Base-by-base conservation (phyloP, 2,113 vertebrate genomes). In the Chascanopsetta lugubris region DNA sequence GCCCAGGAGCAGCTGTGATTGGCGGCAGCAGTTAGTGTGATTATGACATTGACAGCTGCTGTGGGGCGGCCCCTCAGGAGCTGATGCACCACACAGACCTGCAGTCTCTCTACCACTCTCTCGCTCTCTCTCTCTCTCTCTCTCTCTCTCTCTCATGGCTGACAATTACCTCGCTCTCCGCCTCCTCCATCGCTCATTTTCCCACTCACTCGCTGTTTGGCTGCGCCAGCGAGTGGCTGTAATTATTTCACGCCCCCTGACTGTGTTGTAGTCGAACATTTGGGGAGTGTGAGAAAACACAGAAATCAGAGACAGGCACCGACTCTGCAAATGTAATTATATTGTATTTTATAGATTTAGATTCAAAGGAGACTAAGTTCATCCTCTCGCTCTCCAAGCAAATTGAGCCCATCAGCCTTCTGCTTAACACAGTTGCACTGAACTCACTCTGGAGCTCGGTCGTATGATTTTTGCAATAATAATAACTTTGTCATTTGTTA, bases 41-140 rank as follows among this genome's bases (percentile, higher is more conserved):
- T 74, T 47, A 61, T 80, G 71, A 75, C 61, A 43, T 74, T 62
- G 55, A 66, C 87, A 85, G 80, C 80, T 82, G 85, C 80, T 84
- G 61, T 69, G 53, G 61, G 47, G 75, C 81, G 75, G 58, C 75
- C 50, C n/a, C 72, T 61, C 69, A 79, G 61, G 74, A 78, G 74
- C 72, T 61, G 65, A 77, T 51, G 69, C 45, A 63, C 60, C 38
- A 50, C 4, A 25, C 54, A 58, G 32, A 57, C 65, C 61, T n/a
- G 58, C n/a, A 65, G 46, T 21, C 61, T 61, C 61, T 45, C 48
- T 43, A 1, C 46, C 65, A 22, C 51, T 24, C 25, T 8, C 7
- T 45, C 32, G 12, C 51, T 65, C 22, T 59, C 61, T 12, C 45
- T 6, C 58, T 45, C 22, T n/a, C 38, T 20, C 20, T 24, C 53